phyloP scores from a whole-genome alignment of 2,888 invertebrate species.

The Drosophila paramelanica region DNA sequence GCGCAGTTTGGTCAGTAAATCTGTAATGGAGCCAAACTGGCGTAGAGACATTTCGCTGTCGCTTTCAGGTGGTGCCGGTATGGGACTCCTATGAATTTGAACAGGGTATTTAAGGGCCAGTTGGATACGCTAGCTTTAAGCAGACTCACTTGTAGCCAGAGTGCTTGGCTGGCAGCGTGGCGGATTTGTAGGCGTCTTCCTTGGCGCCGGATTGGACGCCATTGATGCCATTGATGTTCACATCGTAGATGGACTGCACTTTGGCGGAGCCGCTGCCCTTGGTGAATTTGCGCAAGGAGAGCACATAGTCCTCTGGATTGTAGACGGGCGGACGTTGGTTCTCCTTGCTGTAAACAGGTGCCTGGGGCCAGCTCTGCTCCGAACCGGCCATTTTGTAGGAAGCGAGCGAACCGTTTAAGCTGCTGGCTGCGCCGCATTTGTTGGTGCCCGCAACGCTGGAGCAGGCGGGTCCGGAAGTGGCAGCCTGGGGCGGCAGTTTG shows the following conservation, averaged over 20 bases:
- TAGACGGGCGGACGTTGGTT: conserved; percentile 94
- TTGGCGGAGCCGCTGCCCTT: conserved; percentile 70
- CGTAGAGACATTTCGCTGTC: conserved; percentile 94
- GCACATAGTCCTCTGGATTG: conserved; percentile 95
- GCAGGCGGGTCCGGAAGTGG: conserved; percentile 1
- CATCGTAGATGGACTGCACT: conserved; percentile 84
- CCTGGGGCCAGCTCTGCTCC: conserved; percentile 84
- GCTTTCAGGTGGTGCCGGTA: conserved; percentile 87
- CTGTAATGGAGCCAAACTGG: conserved; percentile 94
- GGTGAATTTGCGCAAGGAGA: conserved; percentile 92
- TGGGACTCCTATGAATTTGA: conserved; percentile 87
- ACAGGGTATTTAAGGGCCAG: not conserved
- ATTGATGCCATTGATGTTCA: conserved; percentile 56
- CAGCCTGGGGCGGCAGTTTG: conserved; percentile 67
- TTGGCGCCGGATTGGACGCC: conserved; percentile 19
- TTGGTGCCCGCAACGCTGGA: conserved; percentile 61
- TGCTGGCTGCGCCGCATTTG: conserved; percentile 78
- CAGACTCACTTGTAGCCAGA: conserved; percentile 83
- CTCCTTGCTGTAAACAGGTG: conserved; percentile 86
- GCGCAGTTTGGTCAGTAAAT: conserved; percentile 93
- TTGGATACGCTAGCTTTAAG: not conserved
- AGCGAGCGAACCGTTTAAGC: conserved; percentile 81
- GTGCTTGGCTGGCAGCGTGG: conserved; percentile 83
- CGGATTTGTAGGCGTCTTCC: conserved; percentile 74
- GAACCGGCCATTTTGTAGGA: conserved; percentile 84